Conservation (phyloP, 2,797 vertebrate species). For the Lithobates pipiens region DNA sequence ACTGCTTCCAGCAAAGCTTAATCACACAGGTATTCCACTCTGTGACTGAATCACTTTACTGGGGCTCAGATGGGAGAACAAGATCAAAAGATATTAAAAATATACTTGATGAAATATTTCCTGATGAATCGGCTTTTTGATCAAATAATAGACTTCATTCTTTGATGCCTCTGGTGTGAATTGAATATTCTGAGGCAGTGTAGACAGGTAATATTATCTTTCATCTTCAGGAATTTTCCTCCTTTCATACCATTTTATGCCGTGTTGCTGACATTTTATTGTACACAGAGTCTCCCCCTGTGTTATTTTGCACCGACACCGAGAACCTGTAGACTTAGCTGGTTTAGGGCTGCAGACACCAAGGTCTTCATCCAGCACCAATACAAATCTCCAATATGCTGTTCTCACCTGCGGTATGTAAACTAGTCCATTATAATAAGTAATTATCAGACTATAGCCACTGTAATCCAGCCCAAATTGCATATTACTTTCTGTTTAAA, state of each 20-base stretch:
- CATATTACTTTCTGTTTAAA: too few relatives aligned
- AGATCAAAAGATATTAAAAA: slow-evolving; percentile 7
- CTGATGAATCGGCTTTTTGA: slow-evolving; percentile 29
- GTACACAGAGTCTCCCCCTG: background rate
- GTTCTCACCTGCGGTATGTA: too few relatives aligned
- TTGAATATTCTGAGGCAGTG: background rate
- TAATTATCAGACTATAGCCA: too few relatives aligned
- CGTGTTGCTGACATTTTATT: background rate
- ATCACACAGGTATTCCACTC: background rate
- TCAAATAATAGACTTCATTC: slow-evolving; percentile 23
- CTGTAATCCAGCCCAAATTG: too few relatives aligned
- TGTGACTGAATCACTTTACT: background rate
- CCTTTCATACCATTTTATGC: slow-evolving; percentile 21
- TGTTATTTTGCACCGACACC: too few relatives aligned
- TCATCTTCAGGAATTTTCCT: background rate
- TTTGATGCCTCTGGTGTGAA: slow-evolving; percentile 14
- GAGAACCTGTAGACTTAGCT: too few relatives aligned
- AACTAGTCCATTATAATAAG: too few relatives aligned
- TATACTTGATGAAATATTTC: slow-evolving; percentile 17
- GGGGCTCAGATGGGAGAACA: background rate
- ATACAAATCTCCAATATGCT: too few relatives aligned
- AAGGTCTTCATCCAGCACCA: too few relatives aligned
- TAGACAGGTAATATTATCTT: background rate
- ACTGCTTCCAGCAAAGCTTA: background rate
- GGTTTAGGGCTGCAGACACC: too few relatives aligned